A percentile compares a stretch with the other conserved stretches of the same genome.
These are phyloP conservation scores for Neodon shergylaensis DNA, from an alignment of 2,113 vertebrate genomes.

Conservation along the genomic window DNA sequence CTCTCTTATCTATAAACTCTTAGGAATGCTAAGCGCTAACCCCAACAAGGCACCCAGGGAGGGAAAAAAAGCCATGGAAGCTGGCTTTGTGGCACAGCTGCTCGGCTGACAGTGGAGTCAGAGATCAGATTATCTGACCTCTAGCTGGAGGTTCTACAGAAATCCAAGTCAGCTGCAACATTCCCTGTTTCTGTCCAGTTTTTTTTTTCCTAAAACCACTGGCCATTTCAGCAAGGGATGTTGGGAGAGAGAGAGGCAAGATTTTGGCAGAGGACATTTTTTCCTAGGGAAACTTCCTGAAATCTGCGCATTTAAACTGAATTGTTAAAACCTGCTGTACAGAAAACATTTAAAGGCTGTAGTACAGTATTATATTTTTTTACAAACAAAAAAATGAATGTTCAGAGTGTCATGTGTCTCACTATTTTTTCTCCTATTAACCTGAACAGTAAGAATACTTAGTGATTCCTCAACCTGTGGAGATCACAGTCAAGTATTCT, in stretches of 20 bases:
- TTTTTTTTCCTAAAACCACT: not conserved
- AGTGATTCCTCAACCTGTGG: not conserved
- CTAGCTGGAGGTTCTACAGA: not conserved
- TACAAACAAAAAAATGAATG: slow-evolving; percentile 15
- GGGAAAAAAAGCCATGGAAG: not conserved
- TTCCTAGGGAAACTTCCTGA: slow-evolving; percentile 26
- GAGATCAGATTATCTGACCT: slow-evolving; percentile 24
- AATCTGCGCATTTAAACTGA: slow-evolving; percentile 35
- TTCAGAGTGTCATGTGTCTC: not conserved
- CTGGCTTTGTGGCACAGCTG: not conserved
- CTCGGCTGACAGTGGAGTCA: not conserved
- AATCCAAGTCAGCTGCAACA: slow-evolving; percentile 25
- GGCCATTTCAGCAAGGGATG: slow-evolving; percentile 16
- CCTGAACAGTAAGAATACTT: not conserved
- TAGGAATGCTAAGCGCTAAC: not conserved
- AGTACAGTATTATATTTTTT: not conserved
- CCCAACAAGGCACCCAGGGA: not conserved
- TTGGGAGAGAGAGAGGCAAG: not conserved
- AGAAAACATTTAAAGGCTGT: not conserved
- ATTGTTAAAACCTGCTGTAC: slow-evolving; percentile 15
- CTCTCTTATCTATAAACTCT: not conserved
- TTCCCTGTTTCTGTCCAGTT: not conserved
- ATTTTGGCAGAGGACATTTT: not conserved
- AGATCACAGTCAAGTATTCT: slow-evolving; percentile 15
- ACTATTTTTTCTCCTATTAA: not conserved